phyloP scores from a whole-genome alignment of 2,888 invertebrate genomes.

The Drosophila mulleri region DNA sequence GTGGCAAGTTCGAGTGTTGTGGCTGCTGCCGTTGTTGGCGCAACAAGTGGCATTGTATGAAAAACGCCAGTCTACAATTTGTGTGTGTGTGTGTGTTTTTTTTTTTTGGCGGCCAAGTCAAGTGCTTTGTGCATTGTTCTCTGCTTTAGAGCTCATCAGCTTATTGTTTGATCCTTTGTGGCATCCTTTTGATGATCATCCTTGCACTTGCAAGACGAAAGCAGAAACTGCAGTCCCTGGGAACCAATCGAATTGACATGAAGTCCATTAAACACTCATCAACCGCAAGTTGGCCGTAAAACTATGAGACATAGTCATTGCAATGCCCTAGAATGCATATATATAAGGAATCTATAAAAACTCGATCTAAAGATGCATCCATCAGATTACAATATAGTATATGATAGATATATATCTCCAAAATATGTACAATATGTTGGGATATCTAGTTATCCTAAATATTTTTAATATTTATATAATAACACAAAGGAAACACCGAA shows the following conservation, averaged over 20 bases:
- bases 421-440: background rate
- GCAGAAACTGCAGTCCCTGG: conserved; percentile 42
- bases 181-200: conserved; percentile 56
- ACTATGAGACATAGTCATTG: background rate
- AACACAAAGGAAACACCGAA: background rate
- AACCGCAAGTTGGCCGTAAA: conserved; percentile 21
- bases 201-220: conserved; percentile 62
- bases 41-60: conserved; percentile 55
- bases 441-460: no score
- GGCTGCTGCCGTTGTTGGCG: conserved; percentile 33
- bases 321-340: background rate
- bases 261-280: conserved; percentile 44
- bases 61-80: conserved; percentile 21
- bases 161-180: conserved; percentile 72
- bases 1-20: conserved; percentile 78
- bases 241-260: conserved; percentile 40
- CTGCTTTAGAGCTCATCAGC: conserved; percentile 32
- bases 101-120: conserved; percentile 24
- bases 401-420: background rate
- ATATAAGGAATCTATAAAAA: background rate
- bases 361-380: background rate
- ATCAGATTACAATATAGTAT: background rate
- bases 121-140: conserved; percentile 46
- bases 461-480: no score
- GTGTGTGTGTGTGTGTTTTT: conserved; percentile 6